A percentile compares a stretch with the other conserved stretches of the same genome.
phyloP scores from a whole-genome alignment of 1,140 invertebrate species.

The Drosophila setifemur region DNA sequence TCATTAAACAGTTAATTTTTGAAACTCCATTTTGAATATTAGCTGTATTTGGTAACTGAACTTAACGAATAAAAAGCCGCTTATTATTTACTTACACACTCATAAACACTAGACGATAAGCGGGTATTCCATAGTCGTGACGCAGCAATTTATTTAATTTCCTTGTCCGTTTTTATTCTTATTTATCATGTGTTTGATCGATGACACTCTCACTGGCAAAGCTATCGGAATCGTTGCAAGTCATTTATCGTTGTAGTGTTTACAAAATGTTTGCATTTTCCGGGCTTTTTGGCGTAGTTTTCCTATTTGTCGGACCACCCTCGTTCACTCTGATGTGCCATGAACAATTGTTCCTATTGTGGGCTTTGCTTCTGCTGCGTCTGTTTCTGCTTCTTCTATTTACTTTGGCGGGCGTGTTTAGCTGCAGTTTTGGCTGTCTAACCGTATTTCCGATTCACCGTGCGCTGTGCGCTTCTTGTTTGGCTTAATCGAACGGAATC shows the following conservation, averaged over 20 bases:
- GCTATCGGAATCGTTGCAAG: slow-evolving; percentile 22
- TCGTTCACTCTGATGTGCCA: slow-evolving; percentile 23
- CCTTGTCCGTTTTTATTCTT: slow-evolving; percentile 20
- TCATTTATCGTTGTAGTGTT: slow-evolving; percentile 2
- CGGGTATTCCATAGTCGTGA: slow-evolving; percentile 33
- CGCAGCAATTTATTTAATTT: slow-evolving; percentile 5
- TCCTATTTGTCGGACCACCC: slow-evolving; percentile 14
- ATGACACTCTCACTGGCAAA: background rate
- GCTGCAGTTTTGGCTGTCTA: slow-evolving; percentile 12
- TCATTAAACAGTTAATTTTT: no score
- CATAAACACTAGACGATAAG: background rate
- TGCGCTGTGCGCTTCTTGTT: slow-evolving; percentile 33
- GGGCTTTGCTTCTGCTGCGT: background rate
- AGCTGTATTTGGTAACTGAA: no score
- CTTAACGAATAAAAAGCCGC: no score
- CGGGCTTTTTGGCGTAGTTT: slow-evolving; percentile 1
- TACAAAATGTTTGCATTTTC: slow-evolving; percentile 34
- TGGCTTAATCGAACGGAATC: slow-evolving; percentile 39
- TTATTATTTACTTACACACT: slow-evolving; percentile 44
- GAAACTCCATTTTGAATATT: no score
- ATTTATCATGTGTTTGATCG: slow-evolving; percentile 32
- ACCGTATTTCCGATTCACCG: background rate
- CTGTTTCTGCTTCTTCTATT: slow-evolving; percentile 10
- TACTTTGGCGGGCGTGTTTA: slow-evolving; percentile 22
- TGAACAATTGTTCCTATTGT: slow-evolving; percentile 25